These are phyloP conservation scores for Erpetoichthys calabaricus DNA, from an alignment of 2,797 vertebrate species.

Conservation along the genomic window DNA sequence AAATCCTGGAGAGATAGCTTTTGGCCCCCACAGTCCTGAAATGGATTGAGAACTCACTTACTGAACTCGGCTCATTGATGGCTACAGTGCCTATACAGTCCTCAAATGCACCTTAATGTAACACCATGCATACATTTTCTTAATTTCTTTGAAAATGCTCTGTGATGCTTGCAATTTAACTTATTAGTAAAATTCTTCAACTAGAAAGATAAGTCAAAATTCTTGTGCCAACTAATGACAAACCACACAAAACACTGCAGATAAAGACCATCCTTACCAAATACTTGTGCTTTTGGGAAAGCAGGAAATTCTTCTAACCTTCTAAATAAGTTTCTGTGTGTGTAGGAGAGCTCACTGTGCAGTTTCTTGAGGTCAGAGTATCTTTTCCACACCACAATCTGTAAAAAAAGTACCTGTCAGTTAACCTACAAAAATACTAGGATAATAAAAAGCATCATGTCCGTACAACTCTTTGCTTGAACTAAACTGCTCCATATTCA, in stretches of 20 bases:
- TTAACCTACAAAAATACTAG: neutral
- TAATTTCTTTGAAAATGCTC: too few relatives aligned
- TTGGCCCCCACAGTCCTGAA: too few relatives aligned
- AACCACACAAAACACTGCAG: neutral
- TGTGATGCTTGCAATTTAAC: too few relatives aligned
- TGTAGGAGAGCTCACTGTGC: slow-evolving; percentile 72
- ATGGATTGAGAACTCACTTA: too few relatives aligned
- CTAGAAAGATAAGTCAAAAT: too few relatives aligned
- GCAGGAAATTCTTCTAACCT: slow-evolving; percentile 70
- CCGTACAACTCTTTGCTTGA: neutral
- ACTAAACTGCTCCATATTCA: too few relatives aligned
- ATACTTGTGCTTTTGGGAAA: slow-evolving; percentile 69
- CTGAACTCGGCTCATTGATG: too few relatives aligned
- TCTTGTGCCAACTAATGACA: neutral
- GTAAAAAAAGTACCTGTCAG: slow-evolving; percentile 1
- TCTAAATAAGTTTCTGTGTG: slow-evolving; percentile 78
- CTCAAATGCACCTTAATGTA: too few relatives aligned
- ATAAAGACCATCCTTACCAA: slow-evolving; percentile 49
- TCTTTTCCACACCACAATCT: slow-evolving; percentile 72
- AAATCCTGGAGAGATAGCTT: too few relatives aligned
- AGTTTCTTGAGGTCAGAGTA: slow-evolving; percentile 81
- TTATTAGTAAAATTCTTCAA: too few relatives aligned
- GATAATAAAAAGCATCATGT: neutral
- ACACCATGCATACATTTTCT: too few relatives aligned
- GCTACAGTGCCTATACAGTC: too few relatives aligned